Percentiles rank a stretch among this genome's conserved stretches.
Evolutionary conservation across 2,797 vertebrate species (phyloP).

Genomic region (Onychomys leucogaster): DNA sequence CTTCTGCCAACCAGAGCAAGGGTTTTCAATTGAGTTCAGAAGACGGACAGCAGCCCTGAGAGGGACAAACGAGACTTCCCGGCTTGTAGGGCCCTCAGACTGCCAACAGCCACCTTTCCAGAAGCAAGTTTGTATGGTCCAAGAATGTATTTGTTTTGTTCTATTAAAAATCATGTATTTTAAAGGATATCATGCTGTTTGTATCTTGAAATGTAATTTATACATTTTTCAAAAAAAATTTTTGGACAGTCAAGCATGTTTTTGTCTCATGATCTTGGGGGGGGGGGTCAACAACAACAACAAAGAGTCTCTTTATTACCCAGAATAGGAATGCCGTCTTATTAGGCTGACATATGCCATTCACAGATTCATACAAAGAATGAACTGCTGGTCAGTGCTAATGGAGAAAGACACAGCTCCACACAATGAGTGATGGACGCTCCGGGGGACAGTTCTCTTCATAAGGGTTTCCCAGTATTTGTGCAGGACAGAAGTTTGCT

Average conservation of each 20-base stretch:
- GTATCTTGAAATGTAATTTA: conserved; percentile 71
- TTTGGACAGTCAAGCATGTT: conserved; percentile 68
- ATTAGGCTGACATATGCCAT: conserved; percentile 77
- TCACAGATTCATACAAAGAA: conserved; percentile 81
- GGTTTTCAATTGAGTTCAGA: conserved; percentile 45
- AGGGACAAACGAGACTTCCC: neutral
- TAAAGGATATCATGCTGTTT: conserved; percentile 54
- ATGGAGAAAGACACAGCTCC: conserved; percentile 75
- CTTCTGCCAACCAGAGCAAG: conserved; percentile 14
- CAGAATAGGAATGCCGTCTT: conserved; percentile 80
- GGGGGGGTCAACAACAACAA: conserved; percentile 31
- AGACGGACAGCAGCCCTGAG: neutral
- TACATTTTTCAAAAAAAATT: conserved; percentile 53
- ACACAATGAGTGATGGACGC: conserved; percentile 73
- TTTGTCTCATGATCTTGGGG: conserved; percentile 70
- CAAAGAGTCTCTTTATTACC: conserved; percentile 77
- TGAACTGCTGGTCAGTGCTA: conserved; percentile 65
- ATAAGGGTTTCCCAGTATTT: conserved; percentile 66
- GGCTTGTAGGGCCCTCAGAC: conserved; percentile 2
- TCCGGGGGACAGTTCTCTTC: conserved; percentile 69
- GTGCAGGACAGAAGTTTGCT: conserved; percentile 17
- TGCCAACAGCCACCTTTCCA: conserved; percentile 58
- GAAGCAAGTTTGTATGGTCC: conserved; percentile 75
- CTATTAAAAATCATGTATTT: conserved; percentile 31
- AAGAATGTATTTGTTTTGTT: neutral